A percentile compares a stretch with the other conserved stretches of the same genome.
Evolutionary conservation across 2,797 vertebrate genomes (phyloP).

Genomic region (Galagoides demidoff): DNA sequence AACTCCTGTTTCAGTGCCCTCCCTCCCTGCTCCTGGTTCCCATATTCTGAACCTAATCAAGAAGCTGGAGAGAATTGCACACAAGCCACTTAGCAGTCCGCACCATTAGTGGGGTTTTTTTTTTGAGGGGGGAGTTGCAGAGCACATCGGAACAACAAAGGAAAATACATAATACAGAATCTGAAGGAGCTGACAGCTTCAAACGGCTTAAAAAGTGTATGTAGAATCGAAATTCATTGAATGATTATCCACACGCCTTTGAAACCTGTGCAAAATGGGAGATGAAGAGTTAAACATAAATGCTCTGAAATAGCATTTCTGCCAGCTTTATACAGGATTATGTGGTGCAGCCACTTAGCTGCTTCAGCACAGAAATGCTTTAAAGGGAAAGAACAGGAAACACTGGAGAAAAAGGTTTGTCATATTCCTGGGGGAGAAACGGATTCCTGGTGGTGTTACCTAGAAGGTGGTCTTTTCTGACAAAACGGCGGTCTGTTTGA

Average conservation of each 20-base stretch:
- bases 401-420: conserved; percentile 60
- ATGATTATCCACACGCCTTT: not conserved
- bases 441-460: conserved; percentile 45
- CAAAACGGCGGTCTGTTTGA: conserved; percentile 33
- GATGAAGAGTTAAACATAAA: conserved; percentile 75
- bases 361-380: conserved; percentile 77
- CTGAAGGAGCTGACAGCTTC: not conserved
- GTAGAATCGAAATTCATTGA: not conserved
- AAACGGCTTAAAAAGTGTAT: not conserved
- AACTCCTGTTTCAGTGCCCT: not conserved
- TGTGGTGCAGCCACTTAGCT: conserved; percentile 79
- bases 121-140: no score
- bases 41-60: not conserved
- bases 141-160: not conserved
- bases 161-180: not conserved
- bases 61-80: not conserved
- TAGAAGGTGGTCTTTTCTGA: conserved; percentile 67
- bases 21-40: not conserved
- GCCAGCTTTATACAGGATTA: conserved; percentile 78
- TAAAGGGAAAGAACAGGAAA: conserved; percentile 71
- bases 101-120: not conserved
- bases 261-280: not conserved
- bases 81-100: no score
- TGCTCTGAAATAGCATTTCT: conserved; percentile 76
- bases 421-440: conserved; percentile 61